Evolutionary conservation across 2,888 invertebrate genomes (phyloP), one percentile per base, ranked within the genome.

Genomic region (Bursaphelenchus okinawaensis): DNA sequence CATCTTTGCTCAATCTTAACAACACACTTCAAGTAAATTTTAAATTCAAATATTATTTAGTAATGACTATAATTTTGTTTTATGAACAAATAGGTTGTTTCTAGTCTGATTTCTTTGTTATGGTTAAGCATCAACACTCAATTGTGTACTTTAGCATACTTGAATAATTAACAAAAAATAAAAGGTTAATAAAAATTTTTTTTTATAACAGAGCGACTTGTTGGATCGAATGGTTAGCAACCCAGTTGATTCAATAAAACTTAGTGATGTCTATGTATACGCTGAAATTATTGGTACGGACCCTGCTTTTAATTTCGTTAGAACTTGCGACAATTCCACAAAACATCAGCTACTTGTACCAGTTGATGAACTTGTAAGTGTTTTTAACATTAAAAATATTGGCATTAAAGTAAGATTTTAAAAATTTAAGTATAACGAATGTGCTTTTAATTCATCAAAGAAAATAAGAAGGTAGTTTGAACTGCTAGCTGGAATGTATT

Each of bases 231-330:
- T 59, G 12, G 60, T 59, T 8, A 23, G 19, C 52, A 51, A 50
- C 6, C 60, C 60, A 26, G 7, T 59, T 8, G 22, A 51, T 12
- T 20, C 20, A 40, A n/a, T 52, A 1, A 12, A 40, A 3, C 28
- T 59, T 20, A 24, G 22, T 16, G 52, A 23, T 20, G 22, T 59
- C 22, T 2, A 16, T 19, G 28, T 59, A 9, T 24, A 9, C 40
- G 23, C 60, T 9, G 60, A 59, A 22, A 27, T 59, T 9, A 27
- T 16, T 24, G 60, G 60, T 23, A 59, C 40, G 9, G 60, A 59
- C 40, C 60, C 60, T 12, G 19, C 60, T 20, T 59, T 59, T 50
- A 19, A 59, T 20, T 59, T 59, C 20, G 20, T 24, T 2, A 31
- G 60, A 1, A 27, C 24, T 12, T 59, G 60, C 52, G 60, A 59